phyloP scores from a whole-genome alignment of 2,797 vertebrate species.

The Gambelia wislizenii region DNA sequence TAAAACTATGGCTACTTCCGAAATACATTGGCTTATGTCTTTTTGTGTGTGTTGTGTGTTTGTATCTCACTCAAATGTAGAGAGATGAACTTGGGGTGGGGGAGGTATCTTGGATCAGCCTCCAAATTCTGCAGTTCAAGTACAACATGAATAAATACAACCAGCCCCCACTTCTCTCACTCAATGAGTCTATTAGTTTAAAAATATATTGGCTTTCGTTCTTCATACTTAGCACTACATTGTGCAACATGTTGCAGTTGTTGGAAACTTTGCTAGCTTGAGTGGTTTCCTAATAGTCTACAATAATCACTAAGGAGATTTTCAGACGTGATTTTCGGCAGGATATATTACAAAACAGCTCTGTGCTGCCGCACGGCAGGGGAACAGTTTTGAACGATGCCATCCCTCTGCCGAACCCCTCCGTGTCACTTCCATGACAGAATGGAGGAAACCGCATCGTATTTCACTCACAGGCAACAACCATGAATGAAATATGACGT shows the following conservation, averaged over 20 bases:
- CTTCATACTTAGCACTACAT: not conserved
- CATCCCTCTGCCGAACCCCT: no score
- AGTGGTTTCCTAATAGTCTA: not conserved
- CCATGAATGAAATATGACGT: no score
- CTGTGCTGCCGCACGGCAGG: no score
- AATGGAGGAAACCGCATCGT: no score
- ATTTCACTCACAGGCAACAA: no score
- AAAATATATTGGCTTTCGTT: not conserved
- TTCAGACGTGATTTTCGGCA: no score
- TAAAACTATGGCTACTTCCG: constrained; percentile 18
- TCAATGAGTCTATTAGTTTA: not conserved
- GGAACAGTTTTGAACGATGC: no score
- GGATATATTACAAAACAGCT: no score
- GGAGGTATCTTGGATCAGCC: not conserved
- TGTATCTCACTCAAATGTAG: not conserved
- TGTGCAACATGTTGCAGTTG: not conserved
- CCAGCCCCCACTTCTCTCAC: not conserved
- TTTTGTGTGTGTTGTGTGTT: not conserved
- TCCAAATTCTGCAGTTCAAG: not conserved
- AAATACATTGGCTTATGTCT: constrained; percentile 9
- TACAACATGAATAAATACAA: not conserved
- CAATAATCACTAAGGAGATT: not conserved
- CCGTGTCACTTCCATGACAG: no score
- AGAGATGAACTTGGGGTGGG: not conserved
- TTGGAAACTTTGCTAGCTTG: not conserved